phyloP scores from a whole-genome alignment of 2,113 vertebrate species.

The Lutjanus erythropterus region DNA sequence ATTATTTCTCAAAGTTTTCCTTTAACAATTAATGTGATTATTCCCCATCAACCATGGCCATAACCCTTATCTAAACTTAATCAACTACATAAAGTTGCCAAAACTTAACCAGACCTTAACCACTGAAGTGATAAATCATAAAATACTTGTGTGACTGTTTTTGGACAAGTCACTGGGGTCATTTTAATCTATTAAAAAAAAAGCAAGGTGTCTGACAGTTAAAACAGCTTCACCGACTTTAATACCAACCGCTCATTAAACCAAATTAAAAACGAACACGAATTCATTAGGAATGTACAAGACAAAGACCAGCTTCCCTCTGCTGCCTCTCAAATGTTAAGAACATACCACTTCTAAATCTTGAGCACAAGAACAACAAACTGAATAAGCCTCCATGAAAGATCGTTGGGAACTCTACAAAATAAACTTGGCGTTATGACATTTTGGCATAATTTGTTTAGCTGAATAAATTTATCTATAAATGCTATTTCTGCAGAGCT shows the following conservation, averaged over 20 bases:
- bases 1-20: too few relatives aligned
- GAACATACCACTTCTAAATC: background rate
- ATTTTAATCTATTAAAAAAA: background rate
- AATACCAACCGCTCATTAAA: background rate
- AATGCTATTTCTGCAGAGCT: background rate
- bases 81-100: background rate
- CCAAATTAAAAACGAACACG: background rate
- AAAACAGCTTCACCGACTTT: background rate
- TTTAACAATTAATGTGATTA: too few relatives aligned
- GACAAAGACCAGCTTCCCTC: background rate
- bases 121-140: background rate
- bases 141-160: background rate
- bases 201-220: background rate
- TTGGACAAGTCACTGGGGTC: background rate
- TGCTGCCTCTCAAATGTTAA: background rate
- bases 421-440: background rate
- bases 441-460: constrained; percentile 7
- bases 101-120: background rate
- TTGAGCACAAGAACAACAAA: background rate
- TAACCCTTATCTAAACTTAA: background rate
- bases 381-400: background rate
- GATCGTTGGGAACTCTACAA: background rate
- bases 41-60: background rate
- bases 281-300: background rate
- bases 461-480: background rate